Evolutionary conservation across 2,797 vertebrate genomes (phyloP).

Genomic region (Channa striata): DNA sequence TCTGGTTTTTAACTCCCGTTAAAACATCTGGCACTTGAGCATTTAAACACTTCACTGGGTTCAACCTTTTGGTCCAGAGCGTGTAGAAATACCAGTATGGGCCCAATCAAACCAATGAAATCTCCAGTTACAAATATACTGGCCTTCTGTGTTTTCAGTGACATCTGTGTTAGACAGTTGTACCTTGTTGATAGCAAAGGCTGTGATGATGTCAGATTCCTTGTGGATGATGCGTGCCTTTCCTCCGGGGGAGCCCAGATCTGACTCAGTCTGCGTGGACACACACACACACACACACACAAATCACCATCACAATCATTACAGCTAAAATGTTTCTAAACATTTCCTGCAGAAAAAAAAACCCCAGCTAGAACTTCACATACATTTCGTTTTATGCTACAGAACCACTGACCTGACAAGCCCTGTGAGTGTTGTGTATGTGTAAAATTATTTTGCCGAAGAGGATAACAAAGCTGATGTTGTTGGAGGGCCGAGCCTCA

Average conservation of each 20-base stretch:
- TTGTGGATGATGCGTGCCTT: conserved; percentile 99
- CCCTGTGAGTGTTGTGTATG: conserved; percentile 27
- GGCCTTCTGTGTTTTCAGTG: conserved; percentile 9
- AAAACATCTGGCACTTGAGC: background rate
- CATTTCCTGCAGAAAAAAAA: conserved; percentile 48
- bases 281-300: conserved; percentile 10
- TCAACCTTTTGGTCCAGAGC: background rate
- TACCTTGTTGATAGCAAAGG: conserved; percentile 99
- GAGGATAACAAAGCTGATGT: conserved; percentile 14
- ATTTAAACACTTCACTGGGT: background rate
- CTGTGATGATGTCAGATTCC: conserved; percentile 98
- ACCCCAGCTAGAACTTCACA: conserved; percentile 27
- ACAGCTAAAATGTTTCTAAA: conserved; percentile 35
- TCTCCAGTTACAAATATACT: no score
- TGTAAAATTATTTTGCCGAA: conserved; percentile 32
- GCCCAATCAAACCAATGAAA: no score
- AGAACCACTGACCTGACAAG: conserved; percentile 41
- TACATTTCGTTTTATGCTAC: conserved; percentile 41
- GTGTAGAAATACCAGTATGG: no score
- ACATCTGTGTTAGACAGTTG: conserved; percentile 23
- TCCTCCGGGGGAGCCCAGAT: conserved; percentile 86
- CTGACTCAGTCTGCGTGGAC: conserved; percentile 88
- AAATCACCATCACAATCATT: conserved; percentile 28
- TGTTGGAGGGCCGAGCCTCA: background rate
- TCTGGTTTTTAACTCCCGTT: background rate